Conservation (phyloP, 64 coral and sea anemone genomes). For the Dendrophyllia cribrosa region DNA sequence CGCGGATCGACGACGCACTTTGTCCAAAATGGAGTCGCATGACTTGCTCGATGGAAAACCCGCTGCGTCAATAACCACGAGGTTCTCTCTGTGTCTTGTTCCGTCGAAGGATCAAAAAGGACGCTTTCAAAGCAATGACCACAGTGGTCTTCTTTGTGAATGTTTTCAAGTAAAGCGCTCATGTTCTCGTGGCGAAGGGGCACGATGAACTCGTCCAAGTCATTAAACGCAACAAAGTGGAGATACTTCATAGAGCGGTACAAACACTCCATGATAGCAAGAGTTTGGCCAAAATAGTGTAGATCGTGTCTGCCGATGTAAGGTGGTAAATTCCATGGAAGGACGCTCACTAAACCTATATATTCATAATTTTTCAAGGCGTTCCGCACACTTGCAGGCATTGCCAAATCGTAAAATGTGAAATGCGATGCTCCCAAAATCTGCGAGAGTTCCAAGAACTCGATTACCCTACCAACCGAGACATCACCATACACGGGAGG, state of each 20-base stretch:
- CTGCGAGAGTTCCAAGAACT: slow-evolving; percentile 60
- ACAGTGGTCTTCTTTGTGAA: slow-evolving; percentile 36
- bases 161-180: neutral
- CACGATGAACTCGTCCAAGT: slow-evolving; percentile 76
- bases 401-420: slow-evolving; percentile 53
- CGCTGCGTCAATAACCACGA: neutral
- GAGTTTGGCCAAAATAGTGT: slow-evolving; percentile 54
- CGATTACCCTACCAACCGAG: slow-evolving; percentile 10
- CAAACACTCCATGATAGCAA: slow-evolving; percentile 59
- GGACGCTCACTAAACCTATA: slow-evolving; percentile 32
- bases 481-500: slow-evolving; percentile 40
- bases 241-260: slow-evolving; percentile 29
- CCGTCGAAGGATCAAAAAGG: slow-evolving; percentile 7
- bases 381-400: neutral
- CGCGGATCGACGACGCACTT: slow-evolving; percentile 10
- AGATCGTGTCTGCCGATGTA: slow-evolving; percentile 27
- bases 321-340: slow-evolving; percentile 54
- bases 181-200: slow-evolving; percentile 42
- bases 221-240: slow-evolving; percentile 56
- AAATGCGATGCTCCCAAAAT: slow-evolving; percentile 64
- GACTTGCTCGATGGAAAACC: slow-evolving; percentile 2
- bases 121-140: slow-evolving; percentile 75
- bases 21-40: neutral
- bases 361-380: slow-evolving; percentile 51
- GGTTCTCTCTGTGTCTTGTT: neutral